Conservation (phyloP, 2,888 invertebrate genomes). For the Drepana falcataria region DNA sequence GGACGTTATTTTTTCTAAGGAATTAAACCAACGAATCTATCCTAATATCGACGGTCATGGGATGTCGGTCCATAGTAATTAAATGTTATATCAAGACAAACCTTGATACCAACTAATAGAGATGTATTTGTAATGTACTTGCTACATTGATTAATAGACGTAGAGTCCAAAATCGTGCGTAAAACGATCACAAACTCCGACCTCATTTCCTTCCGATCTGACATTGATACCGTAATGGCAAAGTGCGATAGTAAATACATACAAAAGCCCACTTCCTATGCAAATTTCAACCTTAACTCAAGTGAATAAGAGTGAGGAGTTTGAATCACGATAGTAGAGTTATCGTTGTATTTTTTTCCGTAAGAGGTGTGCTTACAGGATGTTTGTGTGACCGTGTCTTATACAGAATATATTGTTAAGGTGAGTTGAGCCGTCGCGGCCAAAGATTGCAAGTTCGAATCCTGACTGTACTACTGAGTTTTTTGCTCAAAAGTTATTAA, state of each 20-base stretch:
- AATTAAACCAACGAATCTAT: too few relatives aligned
- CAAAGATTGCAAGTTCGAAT: too few relatives aligned
- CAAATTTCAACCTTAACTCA: not conserved
- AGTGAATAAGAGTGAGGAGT: not conserved
- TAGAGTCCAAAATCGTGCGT: not conserved
- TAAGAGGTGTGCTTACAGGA: not conserved
- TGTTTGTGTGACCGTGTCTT: not conserved
- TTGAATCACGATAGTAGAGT: not conserved
- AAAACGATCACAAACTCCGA: not conserved
- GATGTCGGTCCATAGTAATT: not conserved
- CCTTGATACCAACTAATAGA: not conserved
- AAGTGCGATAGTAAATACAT: slow-evolving; percentile 3
- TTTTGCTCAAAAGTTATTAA: too few relatives aligned
- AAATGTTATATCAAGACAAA: not conserved
- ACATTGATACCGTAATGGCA: slow-evolving; percentile 24
- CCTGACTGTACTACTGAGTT: too few relatives aligned
- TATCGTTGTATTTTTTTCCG: not conserved
- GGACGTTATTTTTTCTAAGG: too few relatives aligned
- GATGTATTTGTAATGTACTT: not conserved
- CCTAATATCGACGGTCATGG: too few relatives aligned
- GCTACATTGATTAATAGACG: not conserved
- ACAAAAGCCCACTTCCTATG: not conserved
- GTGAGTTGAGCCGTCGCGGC: too few relatives aligned
- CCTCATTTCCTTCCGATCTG: slow-evolving; percentile 24
- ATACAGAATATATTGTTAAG: too few relatives aligned